A percentile compares a stretch with the other conserved stretches of the same genome.
Conservation (phyloP, 2,113 vertebrate genomes). For the Perca fluviatilis region DNA sequence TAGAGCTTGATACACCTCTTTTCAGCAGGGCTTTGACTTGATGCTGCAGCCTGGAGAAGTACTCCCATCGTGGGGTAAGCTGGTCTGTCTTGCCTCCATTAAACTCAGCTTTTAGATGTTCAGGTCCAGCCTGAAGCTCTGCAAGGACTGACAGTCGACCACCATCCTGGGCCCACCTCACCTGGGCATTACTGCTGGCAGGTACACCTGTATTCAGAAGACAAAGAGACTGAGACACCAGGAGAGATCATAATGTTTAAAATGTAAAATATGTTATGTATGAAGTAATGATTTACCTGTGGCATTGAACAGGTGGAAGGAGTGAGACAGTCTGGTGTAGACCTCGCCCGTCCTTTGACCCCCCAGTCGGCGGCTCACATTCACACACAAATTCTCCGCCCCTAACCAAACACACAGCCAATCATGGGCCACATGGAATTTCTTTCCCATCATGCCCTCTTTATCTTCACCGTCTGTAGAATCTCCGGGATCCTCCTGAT, state of each 20-base stretch:
- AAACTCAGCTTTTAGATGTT: constrained; percentile 73
- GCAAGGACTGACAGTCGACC: constrained; percentile 59
- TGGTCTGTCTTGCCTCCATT: constrained; percentile 46
- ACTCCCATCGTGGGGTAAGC: constrained; percentile 46
- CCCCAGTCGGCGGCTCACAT: constrained; percentile 65
- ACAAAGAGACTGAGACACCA: constrained; percentile 16
- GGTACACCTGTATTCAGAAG: constrained; percentile 80
- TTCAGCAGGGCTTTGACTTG: constrained; percentile 71
- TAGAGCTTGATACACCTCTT: constrained; percentile 76
- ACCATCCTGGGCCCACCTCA: constrained; percentile 58
- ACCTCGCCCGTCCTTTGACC: constrained; percentile 56
- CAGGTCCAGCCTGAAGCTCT: constrained; percentile 72
- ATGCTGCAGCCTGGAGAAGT: constrained; percentile 77
- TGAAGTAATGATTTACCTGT: constrained; percentile 80
- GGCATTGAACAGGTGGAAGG: constrained; percentile 70
- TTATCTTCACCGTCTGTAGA: constrained; percentile 50
- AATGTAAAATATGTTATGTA: neutral
- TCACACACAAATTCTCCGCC: constrained; percentile 77
- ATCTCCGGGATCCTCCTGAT: constrained; percentile 58
- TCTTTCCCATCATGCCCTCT: constrained; percentile 41
- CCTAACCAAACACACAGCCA: constrained; percentile 76
- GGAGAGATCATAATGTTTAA: neutral
- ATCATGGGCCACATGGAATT: constrained; percentile 20
- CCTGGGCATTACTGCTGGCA: constrained; percentile 57
- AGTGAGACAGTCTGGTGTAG: constrained; percentile 78